A percentile compares a stretch with the other conserved stretches of the same genome.
These are phyloP conservation scores for Lota lota DNA, from an alignment of 2,113 vertebrate species.

Conservation along the genomic window DNA sequence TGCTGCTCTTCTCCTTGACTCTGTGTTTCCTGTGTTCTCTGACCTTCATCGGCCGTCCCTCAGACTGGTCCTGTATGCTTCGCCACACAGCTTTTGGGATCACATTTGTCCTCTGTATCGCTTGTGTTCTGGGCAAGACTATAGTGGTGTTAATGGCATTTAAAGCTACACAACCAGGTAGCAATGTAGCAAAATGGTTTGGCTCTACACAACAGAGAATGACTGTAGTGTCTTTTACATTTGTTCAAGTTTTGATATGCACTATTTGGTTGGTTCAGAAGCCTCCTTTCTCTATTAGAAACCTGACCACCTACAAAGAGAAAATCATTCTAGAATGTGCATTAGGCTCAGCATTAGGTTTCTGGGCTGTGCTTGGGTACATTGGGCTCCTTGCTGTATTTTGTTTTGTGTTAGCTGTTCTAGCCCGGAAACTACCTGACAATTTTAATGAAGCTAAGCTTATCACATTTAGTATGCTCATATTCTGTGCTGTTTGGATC, in stretches of 20 bases:
- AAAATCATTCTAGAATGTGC: conserved; percentile 66
- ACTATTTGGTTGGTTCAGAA: conserved; percentile 57
- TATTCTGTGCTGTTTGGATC: conserved; percentile 65
- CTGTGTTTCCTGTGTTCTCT: conserved; percentile 60
- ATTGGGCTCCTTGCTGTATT: conserved; percentile 58
- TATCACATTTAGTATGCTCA: conserved; percentile 60
- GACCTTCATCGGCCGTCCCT: conserved; percentile 49
- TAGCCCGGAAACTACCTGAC: conserved; percentile 49
- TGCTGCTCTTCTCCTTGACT: conserved; percentile 54
- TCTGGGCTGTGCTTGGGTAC: conserved; percentile 66
- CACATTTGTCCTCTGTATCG: conserved; percentile 34
- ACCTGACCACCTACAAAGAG: conserved; percentile 55
- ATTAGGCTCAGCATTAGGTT: conserved; percentile 60
- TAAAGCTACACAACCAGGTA: conserved; percentile 26
- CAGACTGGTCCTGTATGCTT: conserved; percentile 59
- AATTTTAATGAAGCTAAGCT: conserved; percentile 62
- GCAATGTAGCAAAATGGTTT: conserved; percentile 59
- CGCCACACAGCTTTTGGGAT: conserved; percentile 43
- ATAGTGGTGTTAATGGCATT: conserved; percentile 36
- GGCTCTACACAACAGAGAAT: conserved; percentile 62
- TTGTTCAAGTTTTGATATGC: conserved; percentile 62
- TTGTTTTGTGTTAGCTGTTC: conserved; percentile 47
- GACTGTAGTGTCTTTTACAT: conserved; percentile 57
- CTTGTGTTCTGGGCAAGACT: conserved; percentile 38
- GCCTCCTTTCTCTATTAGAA: conserved; percentile 65